Base-by-base conservation (phyloP, 2,888 invertebrate genomes). In the Pterostichus madidus region DNA sequence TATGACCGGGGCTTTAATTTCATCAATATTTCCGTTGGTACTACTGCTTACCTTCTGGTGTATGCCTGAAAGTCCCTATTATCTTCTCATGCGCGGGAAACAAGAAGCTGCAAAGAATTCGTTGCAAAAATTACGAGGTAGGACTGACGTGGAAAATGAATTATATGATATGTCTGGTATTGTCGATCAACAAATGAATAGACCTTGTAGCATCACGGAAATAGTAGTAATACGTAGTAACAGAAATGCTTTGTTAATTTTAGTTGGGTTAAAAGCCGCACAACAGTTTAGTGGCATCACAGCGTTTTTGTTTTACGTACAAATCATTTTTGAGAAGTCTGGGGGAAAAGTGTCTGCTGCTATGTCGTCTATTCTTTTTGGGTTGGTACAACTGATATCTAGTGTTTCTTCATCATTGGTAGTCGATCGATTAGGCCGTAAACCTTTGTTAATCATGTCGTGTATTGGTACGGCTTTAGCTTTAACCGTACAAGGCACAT, bases 201-300 rank as follows among this genome's bases (percentile, higher is more conserved):
- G 92, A 85, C 90, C 88, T 86, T 92, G 92, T 6, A 90, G 91
- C 4, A 91, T 92, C 90, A 87, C 90, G 81, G 93, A 93, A 86
- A 88, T 94, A 44, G 87, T 93, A 80, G 89, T 90, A 24, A 91
- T 92, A 85, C 91, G 91, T 49, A 92, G 91, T 0, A 93, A 93
- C 86, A 91, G 92, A 84, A 93, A 92, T 89, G 95, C 94, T 0
- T 89, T 94, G 85, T 90, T 92, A 85, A 92, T 95, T 78, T 91
- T 92, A 39, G 88, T 94, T 31, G 92, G 93, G 10, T 89, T 95
- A 7, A 90, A 92, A 87, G 87, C 91, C 4, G 89, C 92, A 24
- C 93, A 93, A 83, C 89, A 90, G 84, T 86, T 94, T 32, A 93
- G 93, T 85, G 94, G 94, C 1, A 92, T 93, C 77, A 93, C 93